These are phyloP conservation scores for Dynastes hyllus DNA, from an alignment of 2,888 invertebrate genomes.

Conservation along the genomic window DNA sequence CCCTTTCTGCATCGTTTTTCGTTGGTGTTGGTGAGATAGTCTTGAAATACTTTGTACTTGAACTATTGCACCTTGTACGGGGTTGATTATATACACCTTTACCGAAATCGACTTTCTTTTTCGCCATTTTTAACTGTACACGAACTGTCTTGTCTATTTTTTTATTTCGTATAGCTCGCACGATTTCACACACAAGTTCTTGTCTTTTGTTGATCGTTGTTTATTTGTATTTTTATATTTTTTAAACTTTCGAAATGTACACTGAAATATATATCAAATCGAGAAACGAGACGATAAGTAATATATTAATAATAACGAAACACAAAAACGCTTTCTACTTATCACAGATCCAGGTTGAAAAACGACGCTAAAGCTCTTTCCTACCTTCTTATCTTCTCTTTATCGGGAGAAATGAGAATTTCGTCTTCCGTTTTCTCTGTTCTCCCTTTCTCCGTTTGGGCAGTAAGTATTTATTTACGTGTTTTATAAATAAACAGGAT, in stretches of 20 bases:
- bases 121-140: constrained; percentile 62
- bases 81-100: constrained; percentile 55
- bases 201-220: constrained; percentile 33
- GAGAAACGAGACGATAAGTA: constrained; percentile 20
- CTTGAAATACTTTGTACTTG: constrained; percentile 57
- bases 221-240: constrained; percentile 17
- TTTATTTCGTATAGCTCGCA: constrained; percentile 18
- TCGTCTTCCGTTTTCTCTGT: constrained; percentile 53
- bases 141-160: constrained; percentile 28
- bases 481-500: constrained; percentile 9
- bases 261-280: constrained; percentile 28
- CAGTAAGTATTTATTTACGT: constrained; percentile 60
- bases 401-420: neutral
- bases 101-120: constrained; percentile 63
- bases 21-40: constrained; percentile 56
- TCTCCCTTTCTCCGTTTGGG: constrained; percentile 56
- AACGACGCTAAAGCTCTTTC: constrained; percentile 53
- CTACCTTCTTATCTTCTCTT: too few species aligned
- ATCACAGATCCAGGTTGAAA: constrained; percentile 67
- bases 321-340: constrained; percentile 61
- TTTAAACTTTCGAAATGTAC: constrained; percentile 31
- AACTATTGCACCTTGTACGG: constrained; percentile 56
- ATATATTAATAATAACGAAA: constrained; percentile 48
- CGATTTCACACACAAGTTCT: constrained; percentile 44
- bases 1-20: constrained; percentile 52